Evolutionary conservation across 2,888 invertebrate genomes (phyloP), one percentile per base, ranked within the genome.

Genomic region (Sphinx pinastri): DNA sequence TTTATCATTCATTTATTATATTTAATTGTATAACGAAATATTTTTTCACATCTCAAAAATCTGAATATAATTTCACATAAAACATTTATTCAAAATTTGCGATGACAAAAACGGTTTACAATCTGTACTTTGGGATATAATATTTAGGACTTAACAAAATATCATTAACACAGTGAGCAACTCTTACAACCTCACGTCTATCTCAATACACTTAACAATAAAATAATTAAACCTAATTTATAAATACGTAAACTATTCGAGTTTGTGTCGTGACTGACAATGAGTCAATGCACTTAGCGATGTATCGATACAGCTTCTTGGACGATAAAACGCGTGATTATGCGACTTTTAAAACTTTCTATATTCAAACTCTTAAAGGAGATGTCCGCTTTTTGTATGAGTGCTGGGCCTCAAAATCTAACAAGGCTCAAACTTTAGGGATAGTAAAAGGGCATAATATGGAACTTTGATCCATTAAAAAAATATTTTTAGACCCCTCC

Each of bases 171-270:
- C 77, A 77, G 77, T 83, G 83, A 88, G 84, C 85, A 84, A 84
- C 63, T 78, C 74, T 84, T 82, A 84, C 82, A 85, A 85, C 81
- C 77, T 78, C 81, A 70, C 79, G 74, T 80, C 75, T 77, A 77
- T 81, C 77, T 75, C 74, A 79, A 75, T 77, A 77, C 76, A 83
- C 75, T 74, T 80, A 79, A 77, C 68, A 47, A 49, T 78, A 81
- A 80, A 73, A 76, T 77, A 80, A 79, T 77, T 81, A 80, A 71
- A 80, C 74, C 79, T 86, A 85, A 75, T 71, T 71, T 76, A 83
- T 84, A 88, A 84, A 86, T 86, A 85, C 72, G 76, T 81, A 79
- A 84, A 81, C 78, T 89, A 91, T 91, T 91, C 90, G 88, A 91
- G 89, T 88, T 86, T 84, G 81, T 84, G 81, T 86, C 82, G 77